phyloP scores from a whole-genome alignment of 2,888 invertebrate genomes.

The Eupithecia tripunctaria region DNA sequence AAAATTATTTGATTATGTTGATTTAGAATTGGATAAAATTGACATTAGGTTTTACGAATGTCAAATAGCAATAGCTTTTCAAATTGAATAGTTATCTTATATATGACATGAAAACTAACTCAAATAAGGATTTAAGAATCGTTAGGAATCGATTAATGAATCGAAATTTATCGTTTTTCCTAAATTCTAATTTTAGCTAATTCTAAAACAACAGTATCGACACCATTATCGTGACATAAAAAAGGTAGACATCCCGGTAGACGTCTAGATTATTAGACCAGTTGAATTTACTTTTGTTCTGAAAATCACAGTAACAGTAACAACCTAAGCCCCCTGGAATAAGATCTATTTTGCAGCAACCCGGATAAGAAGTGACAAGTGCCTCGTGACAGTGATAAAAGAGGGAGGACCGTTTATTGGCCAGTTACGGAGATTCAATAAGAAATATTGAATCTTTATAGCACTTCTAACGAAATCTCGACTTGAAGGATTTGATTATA shows the following conservation, averaged over 20 bases:
- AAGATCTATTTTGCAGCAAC: conserved; percentile 3
- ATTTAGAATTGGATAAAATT: no score
- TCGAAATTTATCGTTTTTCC: no score
- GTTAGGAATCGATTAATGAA: no score
- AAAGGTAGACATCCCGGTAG: background rate
- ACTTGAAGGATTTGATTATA: conserved; percentile 20
- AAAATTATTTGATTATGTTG: no score
- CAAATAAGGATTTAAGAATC: no score
- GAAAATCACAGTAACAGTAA: background rate
- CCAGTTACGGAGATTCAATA: conserved; percentile 70
- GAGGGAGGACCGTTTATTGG: conserved; percentile 62
- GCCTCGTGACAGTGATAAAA: conserved; percentile 55
- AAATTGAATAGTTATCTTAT: no score
- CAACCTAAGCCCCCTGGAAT: background rate
- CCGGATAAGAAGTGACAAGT: background rate
- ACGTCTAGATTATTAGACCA: background rate
- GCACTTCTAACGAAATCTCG: conserved; percentile 17
- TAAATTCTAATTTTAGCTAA: no score
- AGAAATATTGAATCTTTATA: conserved; percentile 60
- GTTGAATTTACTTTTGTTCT: background rate
- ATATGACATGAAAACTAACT: no score
- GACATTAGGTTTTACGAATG: no score
- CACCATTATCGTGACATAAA: no score
- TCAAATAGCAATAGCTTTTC: no score
- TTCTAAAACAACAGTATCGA: no score